Evolutionary conservation across 2,888 invertebrate species (phyloP).

Genomic region (Ectemnius continuus): DNA sequence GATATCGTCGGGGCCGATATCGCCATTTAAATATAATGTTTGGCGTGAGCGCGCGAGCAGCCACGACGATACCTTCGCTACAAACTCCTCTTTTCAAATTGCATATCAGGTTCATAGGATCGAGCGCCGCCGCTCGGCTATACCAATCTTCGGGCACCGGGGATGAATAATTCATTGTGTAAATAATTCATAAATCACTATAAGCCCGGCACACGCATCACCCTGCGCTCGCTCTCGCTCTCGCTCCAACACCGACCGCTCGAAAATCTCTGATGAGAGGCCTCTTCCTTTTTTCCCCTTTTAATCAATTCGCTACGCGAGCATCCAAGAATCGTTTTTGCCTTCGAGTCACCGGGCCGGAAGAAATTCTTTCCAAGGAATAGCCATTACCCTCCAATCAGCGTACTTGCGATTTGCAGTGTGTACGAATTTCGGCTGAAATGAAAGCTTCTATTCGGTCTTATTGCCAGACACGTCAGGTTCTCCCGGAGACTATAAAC

Average conservation of each 20-base stretch:
- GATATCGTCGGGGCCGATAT: slow-evolving; percentile 24
- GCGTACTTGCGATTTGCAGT: no score
- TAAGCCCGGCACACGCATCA: slow-evolving; percentile 35
- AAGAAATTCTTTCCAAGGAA: no score
- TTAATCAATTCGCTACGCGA: slow-evolving; percentile 11
- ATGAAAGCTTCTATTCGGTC: no score
- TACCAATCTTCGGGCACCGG: slow-evolving; percentile 59
- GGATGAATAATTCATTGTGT: slow-evolving; percentile 65
- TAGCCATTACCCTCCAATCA: no score
- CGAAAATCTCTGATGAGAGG: slow-evolving; percentile 42
- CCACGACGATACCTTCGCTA: slow-evolving; percentile 25
- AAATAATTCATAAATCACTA: slow-evolving; percentile 64
- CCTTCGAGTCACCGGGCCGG: no score
- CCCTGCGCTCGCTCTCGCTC: background rate
- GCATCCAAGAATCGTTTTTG: no score
- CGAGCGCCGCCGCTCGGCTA: slow-evolving; percentile 60
- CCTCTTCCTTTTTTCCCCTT: slow-evolving; percentile 7
- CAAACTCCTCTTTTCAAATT: slow-evolving; percentile 64
- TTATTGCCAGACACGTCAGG: no score
- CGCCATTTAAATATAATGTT: slow-evolving; percentile 58
- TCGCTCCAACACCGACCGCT: slow-evolving; percentile 14
- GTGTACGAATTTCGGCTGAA: no score
- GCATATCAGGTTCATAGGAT: slow-evolving; percentile 59
- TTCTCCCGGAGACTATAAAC: no score
- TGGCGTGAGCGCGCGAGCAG: slow-evolving; percentile 33